These are phyloP conservation scores for Brachionichthys hirsutus DNA, from an alignment of 2,113 vertebrate species.

Conservation along the genomic window DNA sequence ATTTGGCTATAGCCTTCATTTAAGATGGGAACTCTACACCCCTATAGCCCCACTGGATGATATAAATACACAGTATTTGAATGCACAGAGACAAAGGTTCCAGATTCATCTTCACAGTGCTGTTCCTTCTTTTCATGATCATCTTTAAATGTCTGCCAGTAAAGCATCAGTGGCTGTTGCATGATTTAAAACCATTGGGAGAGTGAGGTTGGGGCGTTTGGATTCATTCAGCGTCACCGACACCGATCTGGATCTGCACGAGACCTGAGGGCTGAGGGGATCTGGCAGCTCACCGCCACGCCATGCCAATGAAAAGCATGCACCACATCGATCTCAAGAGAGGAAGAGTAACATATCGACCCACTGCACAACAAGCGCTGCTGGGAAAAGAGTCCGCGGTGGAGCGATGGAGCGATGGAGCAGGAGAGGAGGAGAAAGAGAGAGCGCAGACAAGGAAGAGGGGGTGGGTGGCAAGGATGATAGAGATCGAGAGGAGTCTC, in stretches of 20 bases:
- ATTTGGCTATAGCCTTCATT: constrained; percentile 44
- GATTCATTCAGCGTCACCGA: constrained; percentile 31
- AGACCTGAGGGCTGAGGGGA: constrained; percentile 47
- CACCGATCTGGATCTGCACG: constrained; percentile 15
- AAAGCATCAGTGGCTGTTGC: constrained; percentile 2
- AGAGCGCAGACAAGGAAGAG: constrained; percentile 4
- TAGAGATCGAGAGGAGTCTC: constrained; percentile 41
- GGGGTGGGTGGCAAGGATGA: constrained; percentile 24
- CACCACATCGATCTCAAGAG: constrained; percentile 73
- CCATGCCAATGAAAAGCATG: constrained; percentile 72
- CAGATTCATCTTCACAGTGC: constrained; percentile 24
- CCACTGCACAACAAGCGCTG: constrained; percentile 63
- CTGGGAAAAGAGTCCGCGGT: constrained; percentile 29
- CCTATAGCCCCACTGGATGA: constrained; percentile 24
- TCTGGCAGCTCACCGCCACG: constrained; percentile 74
- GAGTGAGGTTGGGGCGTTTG: constrained; percentile 20
- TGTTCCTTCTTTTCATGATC: constrained; percentile 10
- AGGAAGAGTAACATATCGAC: constrained; percentile 63
- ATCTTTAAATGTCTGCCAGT: constrained; percentile 2
- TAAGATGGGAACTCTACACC: constrained; percentile 38
- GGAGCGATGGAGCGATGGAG: no score
- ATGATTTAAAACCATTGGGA: constrained; percentile 49
- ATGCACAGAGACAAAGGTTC: constrained; percentile 19
- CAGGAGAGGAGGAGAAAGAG: constrained; percentile 5
- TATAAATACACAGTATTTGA: constrained; percentile 20